These are phyloP conservation scores for Nephrotoma appendiculata DNA, from an alignment of 2,888 invertebrate genomes.

Conservation along the genomic window DNA sequence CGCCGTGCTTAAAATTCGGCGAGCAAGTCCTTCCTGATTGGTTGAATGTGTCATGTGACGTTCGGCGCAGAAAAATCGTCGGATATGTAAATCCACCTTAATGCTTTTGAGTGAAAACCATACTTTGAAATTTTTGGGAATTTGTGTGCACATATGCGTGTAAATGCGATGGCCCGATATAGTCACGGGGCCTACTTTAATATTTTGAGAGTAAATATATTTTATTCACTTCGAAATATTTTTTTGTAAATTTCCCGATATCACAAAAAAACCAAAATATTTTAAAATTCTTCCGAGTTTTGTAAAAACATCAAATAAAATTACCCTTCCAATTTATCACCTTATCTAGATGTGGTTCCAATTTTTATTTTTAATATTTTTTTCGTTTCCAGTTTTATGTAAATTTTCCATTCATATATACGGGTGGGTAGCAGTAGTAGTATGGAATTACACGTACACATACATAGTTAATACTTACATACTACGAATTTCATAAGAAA, in stretches of 20 bases:
- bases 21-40: too few relatives aligned
- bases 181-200: too few relatives aligned
- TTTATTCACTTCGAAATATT: not conserved
- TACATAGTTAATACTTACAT: not conserved
- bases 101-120: too few relatives aligned
- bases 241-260: not conserved
- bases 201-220: too few relatives aligned
- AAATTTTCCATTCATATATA: not conserved
- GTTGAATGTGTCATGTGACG: too few relatives aligned
- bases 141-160: too few relatives aligned
- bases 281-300: not conserved
- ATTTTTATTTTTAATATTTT: not conserved
- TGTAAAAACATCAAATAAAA: not conserved
- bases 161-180: too few relatives aligned
- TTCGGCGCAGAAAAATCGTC: too few relatives aligned
- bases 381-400: not conserved
- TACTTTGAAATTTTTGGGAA: too few relatives aligned
- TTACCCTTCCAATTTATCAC: not conserved
- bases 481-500: not conserved
- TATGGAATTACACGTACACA: not conserved
- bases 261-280: not conserved
- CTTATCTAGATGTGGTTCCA: not conserved
- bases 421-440: not conserved
- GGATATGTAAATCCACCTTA: too few relatives aligned
- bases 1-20: too few relatives aligned